Conservation (phyloP, 30 jellyfish, hydroid and myxozoan species). For the Hydractinia symbiolongicarpus region DNA sequence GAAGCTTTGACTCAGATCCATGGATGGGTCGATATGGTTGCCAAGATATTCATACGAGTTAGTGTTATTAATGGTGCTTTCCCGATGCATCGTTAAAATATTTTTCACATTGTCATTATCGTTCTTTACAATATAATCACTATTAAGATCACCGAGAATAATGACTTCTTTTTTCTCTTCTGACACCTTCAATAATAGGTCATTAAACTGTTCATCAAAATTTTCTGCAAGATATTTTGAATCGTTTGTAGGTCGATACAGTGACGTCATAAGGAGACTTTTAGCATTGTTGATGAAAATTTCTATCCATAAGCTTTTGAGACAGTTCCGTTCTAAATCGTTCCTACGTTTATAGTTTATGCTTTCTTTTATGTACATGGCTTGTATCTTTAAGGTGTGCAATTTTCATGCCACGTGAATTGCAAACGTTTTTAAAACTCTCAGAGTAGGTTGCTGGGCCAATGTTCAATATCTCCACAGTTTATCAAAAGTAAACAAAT, state of each 20-base stretch:
- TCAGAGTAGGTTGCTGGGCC: constrained; percentile 14
- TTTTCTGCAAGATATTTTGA: constrained; percentile 5
- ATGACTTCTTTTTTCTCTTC: constrained; percentile 11
- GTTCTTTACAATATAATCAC: not conserved
- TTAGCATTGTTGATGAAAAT: constrained; percentile 27
- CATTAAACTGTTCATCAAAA: constrained; percentile 9
- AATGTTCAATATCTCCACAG: constrained; percentile 20
- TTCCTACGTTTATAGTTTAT: constrained; percentile 7
- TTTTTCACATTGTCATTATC: constrained; percentile 5
- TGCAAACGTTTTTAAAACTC: not conserved
- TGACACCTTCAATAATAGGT: constrained; percentile 15
- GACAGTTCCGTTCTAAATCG: constrained; percentile 14
- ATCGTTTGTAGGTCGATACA: constrained; percentile 7
- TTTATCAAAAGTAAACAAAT: constrained; percentile 9
- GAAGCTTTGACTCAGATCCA: too few species aligned
- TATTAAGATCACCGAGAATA: constrained; percentile 3
- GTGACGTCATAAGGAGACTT: constrained; percentile 19
- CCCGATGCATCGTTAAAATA: not conserved
- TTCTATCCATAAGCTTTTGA: constrained; percentile 15
- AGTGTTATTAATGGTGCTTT: too few species aligned
- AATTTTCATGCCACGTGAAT: constrained; percentile 5
- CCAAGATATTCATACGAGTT: too few species aligned
- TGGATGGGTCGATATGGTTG: too few species aligned
- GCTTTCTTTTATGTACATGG: constrained; percentile 12
- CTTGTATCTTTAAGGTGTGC: constrained; percentile 7